Conservation (phyloP, 2,113 vertebrate genomes). For the Hiodon tergisus region DNA sequence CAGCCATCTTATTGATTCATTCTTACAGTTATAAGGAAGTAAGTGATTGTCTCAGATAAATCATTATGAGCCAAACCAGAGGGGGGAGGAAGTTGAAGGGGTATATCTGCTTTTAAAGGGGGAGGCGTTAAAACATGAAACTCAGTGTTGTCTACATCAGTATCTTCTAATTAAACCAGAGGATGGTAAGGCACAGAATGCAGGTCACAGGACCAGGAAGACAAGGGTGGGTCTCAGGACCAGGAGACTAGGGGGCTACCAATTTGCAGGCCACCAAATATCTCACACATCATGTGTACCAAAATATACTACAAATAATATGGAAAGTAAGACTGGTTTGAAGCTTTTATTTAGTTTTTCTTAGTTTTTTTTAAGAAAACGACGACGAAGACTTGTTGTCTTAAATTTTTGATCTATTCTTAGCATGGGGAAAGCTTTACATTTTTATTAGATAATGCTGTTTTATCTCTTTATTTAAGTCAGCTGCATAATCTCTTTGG, state of each 20-base stretch:
- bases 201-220: conserved; percentile 35
- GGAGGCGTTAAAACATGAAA: conserved; percentile 41
- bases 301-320: no score
- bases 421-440: neutral
- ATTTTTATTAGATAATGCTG: conserved; percentile 3
- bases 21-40: conserved; percentile 42
- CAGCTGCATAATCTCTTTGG: neutral
- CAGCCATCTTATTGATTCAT: conserved; percentile 40
- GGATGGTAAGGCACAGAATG: conserved; percentile 31
- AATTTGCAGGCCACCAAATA: no score
- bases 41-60: conserved; percentile 23
- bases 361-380: neutral
- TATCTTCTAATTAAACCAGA: conserved; percentile 38
- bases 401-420: neutral
- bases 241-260: no score
- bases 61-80: conserved; percentile 12
- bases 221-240: neutral
- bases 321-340: neutral
- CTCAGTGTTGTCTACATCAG: conserved; percentile 36
- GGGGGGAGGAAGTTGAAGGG: conserved; percentile 12
- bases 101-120: conserved; percentile 24
- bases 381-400: neutral
- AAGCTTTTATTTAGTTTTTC: neutral
- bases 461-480: neutral
- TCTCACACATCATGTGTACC: no score